Conservation (phyloP, 2,113 vertebrate genomes). For the Vimba vimba region DNA sequence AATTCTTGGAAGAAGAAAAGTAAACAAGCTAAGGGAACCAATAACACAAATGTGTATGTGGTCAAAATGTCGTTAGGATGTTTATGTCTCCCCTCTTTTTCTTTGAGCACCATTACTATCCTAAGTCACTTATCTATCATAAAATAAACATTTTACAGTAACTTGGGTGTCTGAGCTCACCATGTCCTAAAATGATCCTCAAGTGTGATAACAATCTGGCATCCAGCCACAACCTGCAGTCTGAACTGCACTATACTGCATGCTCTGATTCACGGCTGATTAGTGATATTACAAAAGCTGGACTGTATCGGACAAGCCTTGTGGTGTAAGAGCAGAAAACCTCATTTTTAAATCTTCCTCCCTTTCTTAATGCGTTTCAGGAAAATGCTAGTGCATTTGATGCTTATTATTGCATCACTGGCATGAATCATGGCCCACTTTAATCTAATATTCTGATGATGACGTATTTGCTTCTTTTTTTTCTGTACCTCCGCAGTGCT, state of each 20-base stretch:
- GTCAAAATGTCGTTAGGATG: neutral
- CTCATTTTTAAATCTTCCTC: neutral
- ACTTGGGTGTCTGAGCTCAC: conserved; percentile 40
- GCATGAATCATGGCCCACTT: conserved; percentile 32
- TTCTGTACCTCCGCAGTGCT: conserved; percentile 52
- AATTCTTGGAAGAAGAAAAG: conserved; percentile 67
- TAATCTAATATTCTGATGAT: conserved; percentile 58
- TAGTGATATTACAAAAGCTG: neutral
- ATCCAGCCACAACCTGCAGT: conserved; percentile 15
- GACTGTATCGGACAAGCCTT: neutral
- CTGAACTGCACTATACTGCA: neutral
- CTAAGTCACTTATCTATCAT: neutral
- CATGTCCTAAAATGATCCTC: conserved; percentile 46
- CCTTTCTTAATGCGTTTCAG: neutral
- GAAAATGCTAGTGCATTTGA: neutral
- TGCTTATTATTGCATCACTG: neutral
- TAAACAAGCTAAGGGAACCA: conserved; percentile 20
- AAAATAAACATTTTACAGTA: conserved; percentile 2
- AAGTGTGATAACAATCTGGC: conserved; percentile 10
- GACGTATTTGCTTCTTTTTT: conserved; percentile 50
- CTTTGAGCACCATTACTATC: neutral
- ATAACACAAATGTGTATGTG: conserved; percentile 6
- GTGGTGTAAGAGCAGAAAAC: neutral
- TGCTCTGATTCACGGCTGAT: neutral
- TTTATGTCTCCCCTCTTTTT: neutral